These are phyloP conservation scores for Gonioctena quinquepunctata DNA, from an alignment of 1,140 invertebrate species.

Conservation along the genomic window DNA sequence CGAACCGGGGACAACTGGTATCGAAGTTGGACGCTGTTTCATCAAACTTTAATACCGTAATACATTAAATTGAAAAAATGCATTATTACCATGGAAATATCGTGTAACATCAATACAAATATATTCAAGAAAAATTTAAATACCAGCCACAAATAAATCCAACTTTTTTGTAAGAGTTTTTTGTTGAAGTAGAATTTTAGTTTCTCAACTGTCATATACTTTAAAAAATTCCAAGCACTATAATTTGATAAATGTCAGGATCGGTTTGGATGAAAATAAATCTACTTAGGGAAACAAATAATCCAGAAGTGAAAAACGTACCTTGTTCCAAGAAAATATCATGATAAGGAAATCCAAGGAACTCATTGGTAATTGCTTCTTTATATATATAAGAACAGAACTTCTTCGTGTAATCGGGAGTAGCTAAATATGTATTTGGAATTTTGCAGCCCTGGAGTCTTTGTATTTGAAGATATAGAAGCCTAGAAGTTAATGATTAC, in stretches of 20 bases:
- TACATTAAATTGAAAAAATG: neutral
- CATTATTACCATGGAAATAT: neutral
- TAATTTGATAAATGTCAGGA: too few species aligned
- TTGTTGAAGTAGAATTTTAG: too few species aligned
- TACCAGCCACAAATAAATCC: too few species aligned
- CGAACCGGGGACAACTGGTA: too few species aligned
- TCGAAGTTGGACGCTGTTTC: too few species aligned
- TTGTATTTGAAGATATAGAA: conserved; percentile 12
- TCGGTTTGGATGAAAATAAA: too few species aligned
- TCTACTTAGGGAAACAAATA: too few species aligned
- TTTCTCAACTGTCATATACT: too few species aligned
- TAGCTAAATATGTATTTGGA: neutral
- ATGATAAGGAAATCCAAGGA: conserved; percentile 10
- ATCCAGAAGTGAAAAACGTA: neutral
- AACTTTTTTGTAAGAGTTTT: too few species aligned
- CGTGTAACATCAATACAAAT: too few species aligned
- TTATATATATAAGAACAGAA: conserved; percentile 15
- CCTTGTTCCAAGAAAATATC: conserved; percentile 20
- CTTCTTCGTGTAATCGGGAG: neutral
- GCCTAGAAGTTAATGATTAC: conserved; percentile 9
- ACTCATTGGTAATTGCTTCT: conserved; percentile 17
- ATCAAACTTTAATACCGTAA: neutral
- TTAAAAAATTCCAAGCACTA: too few species aligned
- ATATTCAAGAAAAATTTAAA: too few species aligned
- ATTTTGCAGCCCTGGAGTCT: neutral